A percentile compares a stretch with the other conserved stretches of the same genome.
These are phyloP conservation scores for Gallinago solitaria DNA, from an alignment of 2,797 vertebrate genomes.

Conservation along the genomic window DNA sequence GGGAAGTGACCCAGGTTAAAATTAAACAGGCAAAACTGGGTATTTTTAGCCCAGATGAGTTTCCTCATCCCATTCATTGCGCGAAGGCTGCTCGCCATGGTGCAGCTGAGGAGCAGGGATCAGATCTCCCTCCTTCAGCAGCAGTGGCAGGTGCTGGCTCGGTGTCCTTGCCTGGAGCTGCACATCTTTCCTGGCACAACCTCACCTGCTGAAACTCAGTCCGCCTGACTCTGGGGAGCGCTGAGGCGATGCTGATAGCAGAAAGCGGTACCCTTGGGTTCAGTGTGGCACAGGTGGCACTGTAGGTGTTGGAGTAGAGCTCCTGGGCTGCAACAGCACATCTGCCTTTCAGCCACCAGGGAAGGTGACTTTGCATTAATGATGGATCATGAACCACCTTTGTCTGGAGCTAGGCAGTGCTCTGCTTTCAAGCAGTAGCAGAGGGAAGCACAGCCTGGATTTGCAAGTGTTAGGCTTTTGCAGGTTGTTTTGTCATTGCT, in stretches of 20 bases:
- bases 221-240: neutral
- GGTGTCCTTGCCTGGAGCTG: neutral
- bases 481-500: neutral
- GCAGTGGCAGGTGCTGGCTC: neutral
- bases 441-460: neutral
- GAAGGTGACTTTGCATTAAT: neutral
- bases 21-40: neutral
- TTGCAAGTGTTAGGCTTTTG: neutral
- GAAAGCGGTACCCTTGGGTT: neutral
- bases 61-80: neutral
- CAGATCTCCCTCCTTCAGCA: neutral
- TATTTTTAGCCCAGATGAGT: slow-evolving; percentile 40
- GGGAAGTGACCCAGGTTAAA: slow-evolving; percentile 48
- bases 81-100: neutral
- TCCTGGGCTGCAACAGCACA: neutral
- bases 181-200: rapidly evolving
- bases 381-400: neutral
- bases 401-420: neutral
- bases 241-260: rapidly evolving
- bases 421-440: rapidly evolving
- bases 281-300: neutral
- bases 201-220: neutral
- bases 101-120: neutral
- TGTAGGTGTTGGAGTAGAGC: neutral
- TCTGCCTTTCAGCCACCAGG: neutral